Evolutionary conservation across 2,888 invertebrate species (phyloP).

Genomic region (Sinelater perroti): DNA sequence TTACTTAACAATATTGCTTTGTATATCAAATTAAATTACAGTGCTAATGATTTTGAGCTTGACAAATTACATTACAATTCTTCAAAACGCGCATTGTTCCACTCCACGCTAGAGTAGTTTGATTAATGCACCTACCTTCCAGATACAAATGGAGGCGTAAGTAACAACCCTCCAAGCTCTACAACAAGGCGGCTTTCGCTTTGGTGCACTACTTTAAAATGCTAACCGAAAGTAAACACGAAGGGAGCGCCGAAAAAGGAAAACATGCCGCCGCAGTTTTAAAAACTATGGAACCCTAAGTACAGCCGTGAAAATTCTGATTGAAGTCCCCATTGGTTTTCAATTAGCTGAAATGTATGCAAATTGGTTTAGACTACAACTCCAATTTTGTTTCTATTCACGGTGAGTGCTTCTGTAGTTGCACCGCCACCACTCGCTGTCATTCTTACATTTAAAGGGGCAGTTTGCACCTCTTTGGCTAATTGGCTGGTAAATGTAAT

Average conservation of each 20-base stretch:
- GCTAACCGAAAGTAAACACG: constrained; percentile 16
- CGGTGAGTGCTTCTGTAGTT: constrained; percentile 16
- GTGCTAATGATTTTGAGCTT: no score
- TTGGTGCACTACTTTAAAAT: constrained; percentile 13
- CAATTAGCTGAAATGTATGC: constrained; percentile 50
- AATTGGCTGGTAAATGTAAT: no score
- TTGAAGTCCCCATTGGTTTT: constrained; percentile 48
- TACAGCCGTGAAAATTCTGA: constrained; percentile 43
- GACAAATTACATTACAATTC: no score
- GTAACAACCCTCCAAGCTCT: constrained; percentile 1
- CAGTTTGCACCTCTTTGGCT: constrained; percentile 8
- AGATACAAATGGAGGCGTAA: constrained; percentile 8
- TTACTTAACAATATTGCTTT: no score
- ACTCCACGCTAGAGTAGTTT: constrained; percentile 1
- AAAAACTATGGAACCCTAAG: constrained; percentile 30
- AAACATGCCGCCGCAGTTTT: constrained; percentile 1
- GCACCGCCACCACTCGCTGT: constrained; percentile 11
- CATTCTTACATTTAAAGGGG: constrained; percentile 4
- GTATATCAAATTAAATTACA: no score
- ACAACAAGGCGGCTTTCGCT: not conserved
- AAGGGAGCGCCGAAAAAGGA: constrained; percentile 9
- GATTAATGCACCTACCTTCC: constrained; percentile 1
- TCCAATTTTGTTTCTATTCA: constrained; percentile 49
- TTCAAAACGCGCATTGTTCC: no score
- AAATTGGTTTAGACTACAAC: constrained; percentile 51